Conservation (phyloP, 2,113 vertebrate genomes). For the Erythrolamprus reginae region DNA sequence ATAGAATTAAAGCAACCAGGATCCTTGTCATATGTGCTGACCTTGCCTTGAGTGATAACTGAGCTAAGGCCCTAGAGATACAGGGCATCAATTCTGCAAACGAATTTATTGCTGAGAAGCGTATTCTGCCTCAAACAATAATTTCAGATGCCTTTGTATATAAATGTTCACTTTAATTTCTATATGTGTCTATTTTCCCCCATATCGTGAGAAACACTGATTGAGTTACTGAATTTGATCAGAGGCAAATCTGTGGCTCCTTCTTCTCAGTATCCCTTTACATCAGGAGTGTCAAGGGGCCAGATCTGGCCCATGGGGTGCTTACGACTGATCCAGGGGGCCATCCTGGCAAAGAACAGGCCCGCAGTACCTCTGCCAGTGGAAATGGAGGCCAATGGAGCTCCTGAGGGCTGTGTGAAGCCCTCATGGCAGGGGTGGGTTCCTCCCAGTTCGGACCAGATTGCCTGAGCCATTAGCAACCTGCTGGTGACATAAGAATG, state of each 20-base stretch:
- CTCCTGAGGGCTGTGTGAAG: too few species aligned
- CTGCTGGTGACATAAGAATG: too few species aligned
- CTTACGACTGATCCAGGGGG: too few species aligned
- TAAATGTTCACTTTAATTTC: conserved; percentile 43
- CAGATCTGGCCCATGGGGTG: too few species aligned
- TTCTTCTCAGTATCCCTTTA: conserved; percentile 68
- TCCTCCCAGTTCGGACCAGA: too few species aligned
- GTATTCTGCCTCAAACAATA: conserved; percentile 25
- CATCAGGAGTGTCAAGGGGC: background rate
- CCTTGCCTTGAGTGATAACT: conserved; percentile 54
- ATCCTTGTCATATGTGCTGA: conserved; percentile 23
- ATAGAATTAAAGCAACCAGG: background rate
- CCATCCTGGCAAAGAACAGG: too few species aligned
- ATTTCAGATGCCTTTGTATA: conserved; percentile 30
- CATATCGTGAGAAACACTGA: conserved; percentile 12
- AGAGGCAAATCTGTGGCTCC: conserved; percentile 68
- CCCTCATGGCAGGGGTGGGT: too few species aligned
- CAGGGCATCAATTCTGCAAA: conserved; percentile 43
- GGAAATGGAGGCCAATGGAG: too few species aligned
- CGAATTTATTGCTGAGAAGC: conserved; percentile 28
- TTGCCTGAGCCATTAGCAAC: too few species aligned
- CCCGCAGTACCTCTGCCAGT: too few species aligned
- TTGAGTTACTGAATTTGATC: conserved; percentile 33
- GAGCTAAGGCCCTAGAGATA: conserved; percentile 37
- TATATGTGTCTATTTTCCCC: background rate